A percentile compares a stretch with the other conserved stretches of the same genome.
phyloP scores from a whole-genome alignment of 2,888 invertebrate species.

The Drosophila formosana region DNA sequence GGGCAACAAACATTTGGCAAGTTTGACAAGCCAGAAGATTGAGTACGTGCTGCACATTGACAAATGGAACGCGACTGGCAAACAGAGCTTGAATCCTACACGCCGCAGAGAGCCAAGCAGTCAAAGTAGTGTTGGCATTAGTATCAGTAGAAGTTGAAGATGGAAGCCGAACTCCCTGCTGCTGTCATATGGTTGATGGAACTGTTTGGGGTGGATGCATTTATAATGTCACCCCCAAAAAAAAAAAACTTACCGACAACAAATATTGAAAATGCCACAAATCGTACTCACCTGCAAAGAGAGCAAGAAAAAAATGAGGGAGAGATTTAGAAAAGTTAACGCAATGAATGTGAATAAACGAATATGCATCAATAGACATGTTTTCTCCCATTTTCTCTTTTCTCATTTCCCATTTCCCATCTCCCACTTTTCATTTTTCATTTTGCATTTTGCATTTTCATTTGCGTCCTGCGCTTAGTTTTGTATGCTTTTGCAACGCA shows the following conservation, averaged over 20 bases:
- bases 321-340: neutral
- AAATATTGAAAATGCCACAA: slow-evolving; percentile 46
- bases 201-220: slow-evolving; percentile 1
- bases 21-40: slow-evolving; percentile 79
- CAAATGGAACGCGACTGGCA: slow-evolving; percentile 68
- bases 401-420: slow-evolving; percentile 7
- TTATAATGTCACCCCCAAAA: neutral
- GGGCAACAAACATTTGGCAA: slow-evolving; percentile 73
- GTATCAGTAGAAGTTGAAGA: neutral
- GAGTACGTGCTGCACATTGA: slow-evolving; percentile 79
- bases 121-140: neutral
- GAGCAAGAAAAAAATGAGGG: slow-evolving; percentile 30
- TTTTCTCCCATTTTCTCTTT: slow-evolving; percentile 4
- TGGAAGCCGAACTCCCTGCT: slow-evolving; percentile 13
- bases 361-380: slow-evolving; percentile 38
- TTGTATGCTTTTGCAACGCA: slow-evolving; percentile 29
- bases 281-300: slow-evolving; percentile 70
- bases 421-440: slow-evolving; percentile 3
- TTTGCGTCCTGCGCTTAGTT: slow-evolving; percentile 9
- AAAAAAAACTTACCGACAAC: slow-evolving; percentile 18
- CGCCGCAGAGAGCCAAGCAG: neutral
- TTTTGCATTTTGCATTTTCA: slow-evolving; percentile 10
- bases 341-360: slow-evolving; percentile 18
- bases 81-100: slow-evolving; percentile 32
- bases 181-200: slow-evolving; percentile 33